Percentiles rank a stretch among this genome's conserved stretches.
Conservation (phyloP, 2,113 vertebrate genomes). For the Oryzias melastigma region DNA sequence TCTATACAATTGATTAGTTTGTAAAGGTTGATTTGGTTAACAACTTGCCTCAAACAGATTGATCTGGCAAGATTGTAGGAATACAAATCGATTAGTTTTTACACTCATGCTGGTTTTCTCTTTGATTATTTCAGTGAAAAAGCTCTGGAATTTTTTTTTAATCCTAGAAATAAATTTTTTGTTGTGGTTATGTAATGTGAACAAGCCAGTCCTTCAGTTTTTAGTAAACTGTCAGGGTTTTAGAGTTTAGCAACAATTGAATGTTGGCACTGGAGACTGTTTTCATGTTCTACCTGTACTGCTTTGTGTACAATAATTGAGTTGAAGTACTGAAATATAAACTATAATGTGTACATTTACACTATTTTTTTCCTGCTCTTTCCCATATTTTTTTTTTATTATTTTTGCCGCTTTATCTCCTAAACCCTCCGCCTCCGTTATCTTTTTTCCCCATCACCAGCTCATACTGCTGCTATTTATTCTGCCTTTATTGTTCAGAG, state of each 20-base stretch:
- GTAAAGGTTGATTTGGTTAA: no score
- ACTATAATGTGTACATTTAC: neutral
- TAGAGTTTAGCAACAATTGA: conserved; percentile 43
- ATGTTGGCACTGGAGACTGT: conserved; percentile 13
- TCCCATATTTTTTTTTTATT: neutral
- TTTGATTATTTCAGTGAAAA: conserved; percentile 29
- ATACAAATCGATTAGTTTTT: no score
- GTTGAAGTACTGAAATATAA: no score
- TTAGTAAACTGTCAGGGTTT: conserved; percentile 3
- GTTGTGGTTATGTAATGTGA: conserved; percentile 33
- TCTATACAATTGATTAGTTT: no score
- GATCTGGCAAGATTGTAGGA: no score
- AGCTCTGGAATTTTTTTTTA: conserved; percentile 10
- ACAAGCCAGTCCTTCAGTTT: conserved; percentile 37
- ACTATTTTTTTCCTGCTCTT: conserved; percentile 6
- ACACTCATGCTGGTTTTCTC: no score
- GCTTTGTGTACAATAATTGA: no score
- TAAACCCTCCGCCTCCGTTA: neutral
- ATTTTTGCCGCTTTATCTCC: neutral
- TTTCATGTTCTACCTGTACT: neutral
- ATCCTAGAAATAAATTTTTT: conserved; percentile 51
- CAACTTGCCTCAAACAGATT: no score
- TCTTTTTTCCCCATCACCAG: neutral
- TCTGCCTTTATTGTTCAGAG: neutral
- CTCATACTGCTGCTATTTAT: neutral